Percentiles rank a stretch among this genome's conserved stretches.
phyloP scores from a whole-genome alignment of 2,888 invertebrate species.

The Ganaspis brasiliensis region DNA sequence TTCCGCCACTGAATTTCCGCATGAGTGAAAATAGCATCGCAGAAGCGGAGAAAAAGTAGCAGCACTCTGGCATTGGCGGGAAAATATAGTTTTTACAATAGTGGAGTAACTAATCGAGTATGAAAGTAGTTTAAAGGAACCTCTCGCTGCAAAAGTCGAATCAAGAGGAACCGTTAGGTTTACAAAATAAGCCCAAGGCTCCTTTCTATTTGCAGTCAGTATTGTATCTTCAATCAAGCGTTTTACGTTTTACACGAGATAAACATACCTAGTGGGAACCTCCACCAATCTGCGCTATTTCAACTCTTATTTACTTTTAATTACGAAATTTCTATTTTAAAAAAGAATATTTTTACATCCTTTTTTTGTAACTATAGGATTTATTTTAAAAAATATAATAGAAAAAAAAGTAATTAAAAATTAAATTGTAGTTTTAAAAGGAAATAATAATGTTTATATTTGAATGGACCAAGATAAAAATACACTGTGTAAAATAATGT shows the following conservation, averaged over 20 bases:
- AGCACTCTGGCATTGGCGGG: not conserved
- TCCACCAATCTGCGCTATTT: not conserved
- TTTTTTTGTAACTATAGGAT: too few species aligned
- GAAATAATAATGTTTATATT: too few species aligned
- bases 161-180: conserved; percentile 60
- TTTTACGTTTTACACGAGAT: conserved; percentile 38
- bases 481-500: too few species aligned
- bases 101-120: conserved; percentile 34
- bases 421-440: too few species aligned
- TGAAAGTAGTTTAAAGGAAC: conserved; percentile 14
- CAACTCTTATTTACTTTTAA: not conserved
- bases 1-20: conserved; percentile 7
- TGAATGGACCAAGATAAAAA: too few species aligned
- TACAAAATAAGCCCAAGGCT: conserved; percentile 46
- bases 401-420: too few species aligned
- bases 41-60: not conserved
- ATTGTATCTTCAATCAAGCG: conserved; percentile 61
- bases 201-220: conserved; percentile 62
- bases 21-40: not conserved
- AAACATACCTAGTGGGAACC: conserved; percentile 2
- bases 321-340: not conserved
- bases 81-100: conserved; percentile 14
- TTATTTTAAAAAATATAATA: too few species aligned
- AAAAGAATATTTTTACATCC: not conserved
- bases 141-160: conserved; percentile 58